Evolutionary conservation across 2,797 vertebrate species (phyloP).

Genomic region (Lacerta viridis): DNA sequence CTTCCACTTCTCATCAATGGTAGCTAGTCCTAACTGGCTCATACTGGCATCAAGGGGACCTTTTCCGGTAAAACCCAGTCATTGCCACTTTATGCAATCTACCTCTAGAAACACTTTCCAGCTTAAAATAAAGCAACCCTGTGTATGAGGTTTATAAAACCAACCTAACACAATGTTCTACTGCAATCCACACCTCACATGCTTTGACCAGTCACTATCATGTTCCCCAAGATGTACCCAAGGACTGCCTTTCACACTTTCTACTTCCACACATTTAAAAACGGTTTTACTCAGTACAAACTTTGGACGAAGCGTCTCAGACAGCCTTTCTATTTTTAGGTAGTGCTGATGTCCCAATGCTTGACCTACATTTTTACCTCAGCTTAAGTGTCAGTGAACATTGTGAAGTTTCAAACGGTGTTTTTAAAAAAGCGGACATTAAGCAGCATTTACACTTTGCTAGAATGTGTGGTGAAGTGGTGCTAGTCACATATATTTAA

Average conservation of each 20-base stretch:
- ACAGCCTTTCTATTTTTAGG: conserved; percentile 8
- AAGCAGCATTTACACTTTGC: background rate
- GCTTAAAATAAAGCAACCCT: background rate
- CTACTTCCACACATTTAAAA: background rate
- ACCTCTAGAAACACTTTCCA: too few relatives aligned
- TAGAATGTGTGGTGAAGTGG: background rate
- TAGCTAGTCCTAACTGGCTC: background rate
- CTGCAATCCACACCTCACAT: background rate
- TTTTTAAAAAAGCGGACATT: background rate
- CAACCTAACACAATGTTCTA: background rate
- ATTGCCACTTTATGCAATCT: background rate
- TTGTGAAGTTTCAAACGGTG: background rate
- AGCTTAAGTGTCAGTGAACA: conserved; percentile 15
- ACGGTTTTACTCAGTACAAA: background rate
- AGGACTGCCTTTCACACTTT: background rate
- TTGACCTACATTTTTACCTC: background rate
- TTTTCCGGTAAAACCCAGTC: background rate
- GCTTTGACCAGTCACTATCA: background rate
- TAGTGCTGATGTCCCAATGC: background rate
- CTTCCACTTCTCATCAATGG: background rate
- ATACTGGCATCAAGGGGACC: background rate
- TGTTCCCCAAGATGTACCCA: background rate
- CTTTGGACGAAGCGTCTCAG: background rate
- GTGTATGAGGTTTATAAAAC: background rate
- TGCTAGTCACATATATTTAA: background rate